These are phyloP conservation scores for Esox lucius DNA, from an alignment of 2,797 vertebrate genomes.

Conservation along the genomic window DNA sequence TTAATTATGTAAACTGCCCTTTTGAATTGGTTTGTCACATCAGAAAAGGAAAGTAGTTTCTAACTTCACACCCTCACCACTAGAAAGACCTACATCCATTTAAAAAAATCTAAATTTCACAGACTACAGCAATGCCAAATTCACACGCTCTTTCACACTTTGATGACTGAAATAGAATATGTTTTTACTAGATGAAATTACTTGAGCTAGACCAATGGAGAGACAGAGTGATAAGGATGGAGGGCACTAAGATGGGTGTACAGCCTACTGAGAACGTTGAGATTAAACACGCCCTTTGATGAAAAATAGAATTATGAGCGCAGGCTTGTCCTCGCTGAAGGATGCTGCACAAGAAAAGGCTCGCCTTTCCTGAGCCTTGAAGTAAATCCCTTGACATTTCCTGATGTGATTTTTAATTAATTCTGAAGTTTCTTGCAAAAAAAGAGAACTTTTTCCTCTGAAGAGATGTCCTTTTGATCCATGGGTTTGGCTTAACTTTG, in stretches of 20 bases:
- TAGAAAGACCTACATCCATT: constrained; percentile 5
- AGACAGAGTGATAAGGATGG: constrained; percentile 36
- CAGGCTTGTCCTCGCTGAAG: constrained; percentile 59
- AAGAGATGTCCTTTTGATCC: constrained; percentile 42
- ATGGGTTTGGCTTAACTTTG: constrained; percentile 38
- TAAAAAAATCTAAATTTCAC: constrained; percentile 41
- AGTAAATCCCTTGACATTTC: constrained; percentile 72
- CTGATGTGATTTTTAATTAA: constrained; percentile 74
- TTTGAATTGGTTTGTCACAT: constrained; percentile 16
- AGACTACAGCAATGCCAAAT: constrained; percentile 32
- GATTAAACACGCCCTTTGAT: constrained; percentile 75
- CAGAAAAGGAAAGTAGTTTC: constrained; percentile 6
- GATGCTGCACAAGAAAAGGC: constrained; percentile 56
- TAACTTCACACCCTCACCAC: not conserved
- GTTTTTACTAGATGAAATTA: constrained; percentile 46
- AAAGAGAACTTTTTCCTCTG: constrained; percentile 51
- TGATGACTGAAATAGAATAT: constrained; percentile 10
- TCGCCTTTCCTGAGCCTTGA: constrained; percentile 64
- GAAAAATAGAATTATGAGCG: constrained; percentile 74
- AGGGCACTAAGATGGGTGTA: constrained; percentile 58
- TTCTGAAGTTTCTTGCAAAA: constrained; percentile 65
- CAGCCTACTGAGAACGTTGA: constrained; percentile 54
- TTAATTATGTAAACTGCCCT: constrained; percentile 21
- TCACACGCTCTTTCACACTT: constrained; percentile 12
- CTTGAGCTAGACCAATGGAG: constrained; percentile 35